These are phyloP conservation scores for Plestiodon gilberti DNA, from an alignment of 2,113 vertebrate species.

Conservation along the genomic window DNA sequence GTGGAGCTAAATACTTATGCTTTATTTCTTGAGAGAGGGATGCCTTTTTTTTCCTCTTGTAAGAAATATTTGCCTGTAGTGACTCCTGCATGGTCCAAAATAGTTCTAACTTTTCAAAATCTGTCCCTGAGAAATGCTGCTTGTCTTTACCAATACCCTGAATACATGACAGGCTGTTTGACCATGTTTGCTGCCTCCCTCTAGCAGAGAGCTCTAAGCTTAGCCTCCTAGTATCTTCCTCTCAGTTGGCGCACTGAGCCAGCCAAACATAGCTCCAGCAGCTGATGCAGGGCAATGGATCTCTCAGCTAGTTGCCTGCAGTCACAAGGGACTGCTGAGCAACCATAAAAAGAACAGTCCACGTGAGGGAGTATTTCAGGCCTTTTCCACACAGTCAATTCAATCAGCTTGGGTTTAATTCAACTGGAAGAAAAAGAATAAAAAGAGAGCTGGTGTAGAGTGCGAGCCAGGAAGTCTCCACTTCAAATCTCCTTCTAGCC, in stretches of 20 bases:
- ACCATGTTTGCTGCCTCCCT: neutral
- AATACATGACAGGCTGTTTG: slow-evolving; percentile 19
- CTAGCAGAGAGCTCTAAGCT: neutral
- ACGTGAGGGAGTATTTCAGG: rapidly evolving
- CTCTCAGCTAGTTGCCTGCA: slow-evolving; percentile 3
- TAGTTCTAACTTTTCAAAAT: slow-evolving; percentile 1
- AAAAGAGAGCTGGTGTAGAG: neutral
- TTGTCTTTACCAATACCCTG: neutral
- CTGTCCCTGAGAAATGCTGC: neutral
- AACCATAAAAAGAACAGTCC: neutral
- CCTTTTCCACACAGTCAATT: neutral
- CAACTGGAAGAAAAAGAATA: neutral
- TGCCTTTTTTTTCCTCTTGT: neutral
- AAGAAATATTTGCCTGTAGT: neutral
- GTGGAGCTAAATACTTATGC: neutral
- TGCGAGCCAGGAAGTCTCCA: neutral
- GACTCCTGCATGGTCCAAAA: neutral
- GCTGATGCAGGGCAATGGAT: neutral
- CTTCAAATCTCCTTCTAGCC: neutral
- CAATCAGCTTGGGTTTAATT: slow-evolving; percentile 13
- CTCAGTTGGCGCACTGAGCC: neutral
- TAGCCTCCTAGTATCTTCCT: neutral
- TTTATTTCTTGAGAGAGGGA: neutral
- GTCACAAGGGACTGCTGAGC: neutral
- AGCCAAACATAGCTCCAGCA: neutral